Percentiles rank a stretch among this genome's conserved stretches.
phyloP scores from a whole-genome alignment of 1,140 invertebrate species.

The Diprion similis region DNA sequence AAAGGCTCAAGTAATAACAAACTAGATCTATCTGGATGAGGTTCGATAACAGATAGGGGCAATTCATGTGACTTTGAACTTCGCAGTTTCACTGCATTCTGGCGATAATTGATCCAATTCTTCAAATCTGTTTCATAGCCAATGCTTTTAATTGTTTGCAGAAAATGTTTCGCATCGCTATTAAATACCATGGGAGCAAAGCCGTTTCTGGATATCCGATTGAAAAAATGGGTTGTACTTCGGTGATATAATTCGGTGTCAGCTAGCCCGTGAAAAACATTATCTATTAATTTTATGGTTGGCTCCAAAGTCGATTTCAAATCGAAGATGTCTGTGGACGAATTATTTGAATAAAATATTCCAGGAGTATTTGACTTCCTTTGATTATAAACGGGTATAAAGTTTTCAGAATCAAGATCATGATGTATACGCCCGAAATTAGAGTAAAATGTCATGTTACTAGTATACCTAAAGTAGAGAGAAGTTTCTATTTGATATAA shows the following conservation, averaged over 20 bases:
- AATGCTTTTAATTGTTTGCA: constrained; percentile 25
- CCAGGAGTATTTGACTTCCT: constrained; percentile 40
- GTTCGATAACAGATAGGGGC: constrained; percentile 26
- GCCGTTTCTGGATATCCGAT: constrained; percentile 37
- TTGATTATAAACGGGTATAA: constrained; percentile 44
- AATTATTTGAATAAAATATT: constrained; percentile 41
- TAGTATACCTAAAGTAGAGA: constrained; percentile 33
- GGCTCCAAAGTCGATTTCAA: constrained; percentile 33
- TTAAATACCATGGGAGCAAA: constrained; percentile 35
- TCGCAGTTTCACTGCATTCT: constrained; percentile 29
- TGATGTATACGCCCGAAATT: constrained; percentile 17
- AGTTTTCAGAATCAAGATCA: constrained; percentile 29
- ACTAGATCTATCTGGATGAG: constrained; percentile 45
- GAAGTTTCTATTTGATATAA: constrained; percentile 35
- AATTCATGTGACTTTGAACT: constrained; percentile 28
- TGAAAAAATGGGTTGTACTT: constrained; percentile 28
- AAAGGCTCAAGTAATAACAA: constrained; percentile 61
- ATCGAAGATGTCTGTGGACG: constrained; percentile 31
- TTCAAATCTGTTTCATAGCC: constrained; percentile 34
- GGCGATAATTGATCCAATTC: constrained; percentile 36
- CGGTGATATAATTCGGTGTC: constrained; percentile 41
- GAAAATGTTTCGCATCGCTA: constrained; percentile 19
- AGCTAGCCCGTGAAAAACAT: constrained; percentile 19
- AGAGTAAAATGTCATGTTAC: constrained; percentile 12
- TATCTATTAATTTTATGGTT: constrained; percentile 31